Base-by-base conservation (phyloP, 2,797 vertebrate genomes). In the Phoxinus dragarum region DNA sequence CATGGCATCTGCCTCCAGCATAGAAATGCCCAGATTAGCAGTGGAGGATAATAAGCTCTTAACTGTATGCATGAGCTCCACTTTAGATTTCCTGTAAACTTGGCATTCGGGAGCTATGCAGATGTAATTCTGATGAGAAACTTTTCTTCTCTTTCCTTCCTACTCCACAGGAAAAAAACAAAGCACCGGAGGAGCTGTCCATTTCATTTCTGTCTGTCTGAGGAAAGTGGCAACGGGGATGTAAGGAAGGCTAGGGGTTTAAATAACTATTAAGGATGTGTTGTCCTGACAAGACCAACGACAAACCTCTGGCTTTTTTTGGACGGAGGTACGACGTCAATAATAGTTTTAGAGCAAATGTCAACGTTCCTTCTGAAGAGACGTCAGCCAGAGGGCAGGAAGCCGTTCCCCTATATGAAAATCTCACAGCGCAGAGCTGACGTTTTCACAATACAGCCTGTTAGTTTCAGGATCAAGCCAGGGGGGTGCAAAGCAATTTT, bases 1-100 rank as follows among this genome's bases (percentile, higher is more conserved):
- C 76, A 66, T 76, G 67, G 77, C 82, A 86, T 88, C 78, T 83
- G 89, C 87, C 86, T 88, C 44, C 85, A 89, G 89, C 87, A 87
- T 86, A 38, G 40, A 88, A 89, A 91, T 89, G 73, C 56, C 61
- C 74, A 91, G 87, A 91, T 92, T 91, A 89, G 86, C 76, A 79
- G 59, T 68, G 56, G 17, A 78, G 87, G 84, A 89, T 89, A 90
- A 89, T 90, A 86, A 90, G 83, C 67, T 87, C 76, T 85, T 87
- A 82, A 86, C 87, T 61, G 84, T 84, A 88, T 87, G 89, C 85
- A 87, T 59, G 81, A 81, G 85, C 74, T 85, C 68, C 49, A 67
- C 76, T 88, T 54, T 56, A 86, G 75, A 80, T 81, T 80, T 83
- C 67, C 73, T 84, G 83, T 69, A 88, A 80, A 86, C 78, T 52